These are phyloP conservation scores for Oscheius sp. DNA, from an alignment of 1,140 invertebrate genomes.

Conservation along the genomic window DNA sequence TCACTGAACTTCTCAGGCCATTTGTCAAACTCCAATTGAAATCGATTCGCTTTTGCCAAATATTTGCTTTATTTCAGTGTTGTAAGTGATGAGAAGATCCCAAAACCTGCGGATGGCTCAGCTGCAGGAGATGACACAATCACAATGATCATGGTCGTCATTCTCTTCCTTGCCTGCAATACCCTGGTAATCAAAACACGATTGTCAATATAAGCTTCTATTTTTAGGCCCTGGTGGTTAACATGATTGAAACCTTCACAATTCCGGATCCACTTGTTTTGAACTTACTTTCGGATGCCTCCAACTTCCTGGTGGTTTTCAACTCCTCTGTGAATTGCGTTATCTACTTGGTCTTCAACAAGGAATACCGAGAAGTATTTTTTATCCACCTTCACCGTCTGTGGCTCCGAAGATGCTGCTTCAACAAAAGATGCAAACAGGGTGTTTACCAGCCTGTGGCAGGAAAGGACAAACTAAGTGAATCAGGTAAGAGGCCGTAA, in stretches of 20 bases:
- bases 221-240: conserved; percentile 53
- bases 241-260: conserved; percentile 60
- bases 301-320: conserved; percentile 59
- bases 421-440: neutral
- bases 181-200: conserved; percentile 41
- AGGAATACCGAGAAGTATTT: conserved; percentile 53
- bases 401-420: neutral
- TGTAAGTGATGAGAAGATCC: conserved; percentile 3
- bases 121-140: conserved; percentile 51
- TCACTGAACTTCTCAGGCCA: too few relatives aligned
- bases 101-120: conserved; percentile 12
- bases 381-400: conserved; percentile 4
- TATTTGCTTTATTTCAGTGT: too few relatives aligned
- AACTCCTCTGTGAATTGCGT: conserved; percentile 56
- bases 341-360: conserved; percentile 59
- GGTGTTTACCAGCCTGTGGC: conserved; percentile 1
- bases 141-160: conserved; percentile 59
- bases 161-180: conserved; percentile 56
- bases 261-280: conserved; percentile 55
- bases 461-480: neutral
- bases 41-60: too few relatives aligned
- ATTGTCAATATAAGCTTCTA: neutral
- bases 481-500: neutral
- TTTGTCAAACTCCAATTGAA: too few relatives aligned
- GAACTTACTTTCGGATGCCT: conserved; percentile 56